A percentile compares a stretch with the other conserved stretches of the same genome.
Evolutionary conservation across 1,140 invertebrate species (phyloP).

Genomic region (Hyphantria cunea): DNA sequence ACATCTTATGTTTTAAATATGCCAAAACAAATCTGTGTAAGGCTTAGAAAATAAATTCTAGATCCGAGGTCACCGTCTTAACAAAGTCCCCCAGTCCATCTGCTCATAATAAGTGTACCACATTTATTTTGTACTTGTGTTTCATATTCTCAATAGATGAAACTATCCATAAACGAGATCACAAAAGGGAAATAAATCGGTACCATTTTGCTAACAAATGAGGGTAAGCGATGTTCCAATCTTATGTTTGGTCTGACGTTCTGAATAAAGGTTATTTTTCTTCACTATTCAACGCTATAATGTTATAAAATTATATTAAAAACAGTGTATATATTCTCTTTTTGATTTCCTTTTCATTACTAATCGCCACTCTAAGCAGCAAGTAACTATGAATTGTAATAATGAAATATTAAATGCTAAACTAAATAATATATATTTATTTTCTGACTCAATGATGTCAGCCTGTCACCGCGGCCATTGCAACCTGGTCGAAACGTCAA

Average conservation of each 20-base stretch:
- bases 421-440: too few species aligned
- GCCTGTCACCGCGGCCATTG: too few species aligned
- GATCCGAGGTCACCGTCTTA: too few species aligned
- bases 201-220: conserved; percentile 45
- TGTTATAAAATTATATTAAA: conserved; percentile 28
- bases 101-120: conserved; percentile 14
- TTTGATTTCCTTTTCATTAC: not conserved
- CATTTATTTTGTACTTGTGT: conserved; percentile 28
- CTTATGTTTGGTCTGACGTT: conserved; percentile 38
- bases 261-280: conserved; percentile 30
- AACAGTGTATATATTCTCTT: not conserved
- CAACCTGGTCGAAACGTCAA: too few species aligned
- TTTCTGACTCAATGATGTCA: too few species aligned
- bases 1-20: too few species aligned
- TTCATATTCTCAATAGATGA: conserved; percentile 34
- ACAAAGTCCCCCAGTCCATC: not conserved
- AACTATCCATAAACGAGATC: conserved; percentile 37
- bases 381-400: too few species aligned
- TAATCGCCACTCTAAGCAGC: not conserved
- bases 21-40: too few species aligned
- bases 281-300: conserved; percentile 30
- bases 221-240: conserved; percentile 42
- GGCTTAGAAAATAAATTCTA: too few species aligned
- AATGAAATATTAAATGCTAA: too few species aligned
- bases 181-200: conserved; percentile 46